Base-by-base conservation (phyloP, 2,113 vertebrate species). In the Ceyx melanurus region DNA sequence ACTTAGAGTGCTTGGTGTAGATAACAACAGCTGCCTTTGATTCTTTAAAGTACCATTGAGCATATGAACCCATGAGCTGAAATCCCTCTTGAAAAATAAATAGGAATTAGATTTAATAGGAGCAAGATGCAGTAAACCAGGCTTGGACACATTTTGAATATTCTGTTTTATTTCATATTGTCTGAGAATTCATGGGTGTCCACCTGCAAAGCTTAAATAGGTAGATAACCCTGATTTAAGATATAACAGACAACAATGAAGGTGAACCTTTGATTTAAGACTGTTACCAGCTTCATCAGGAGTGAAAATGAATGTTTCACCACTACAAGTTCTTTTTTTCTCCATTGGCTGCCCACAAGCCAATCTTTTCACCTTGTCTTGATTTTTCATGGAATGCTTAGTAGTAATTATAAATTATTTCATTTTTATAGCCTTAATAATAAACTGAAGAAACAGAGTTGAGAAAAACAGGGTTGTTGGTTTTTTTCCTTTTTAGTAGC, bases 1-100 rank as follows among this genome's bases (percentile, higher is more conserved):
- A 50, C 53, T 61, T 68, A 6, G 6, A 50, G 19, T 40, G 40
- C 67, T 85, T 51, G 48, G 28, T 74, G 82, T 33, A 67, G 74
- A 35, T 61, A 94, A 82, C 77, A 92, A 11, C 75, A 82, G 67
- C 92, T 89, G 90, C 72, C 90, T 92, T 72, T 74, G 67, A 35
- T 86, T 62, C 86, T 66, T 61, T 12, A 42, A 50, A 50, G 19
- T 28, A 22, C 33, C 46, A 33, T 1, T 46, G 21, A 92, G 64
- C 42, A 0, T 62, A 4, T 66, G 60, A 90, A 73, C 14, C 58
- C 13, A 2, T 35, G 54, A 75, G 60, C 60, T 79, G 66, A 79
- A 93, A 68, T 90, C 50, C 16, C 66, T 66, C 72, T 88, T 58
- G 42, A 73, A 70, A 85, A 80, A 72, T 23, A 73, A 46, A 22